Base-by-base conservation (phyloP, 2,113 vertebrate genomes). In the Clupea harengus region DNA sequence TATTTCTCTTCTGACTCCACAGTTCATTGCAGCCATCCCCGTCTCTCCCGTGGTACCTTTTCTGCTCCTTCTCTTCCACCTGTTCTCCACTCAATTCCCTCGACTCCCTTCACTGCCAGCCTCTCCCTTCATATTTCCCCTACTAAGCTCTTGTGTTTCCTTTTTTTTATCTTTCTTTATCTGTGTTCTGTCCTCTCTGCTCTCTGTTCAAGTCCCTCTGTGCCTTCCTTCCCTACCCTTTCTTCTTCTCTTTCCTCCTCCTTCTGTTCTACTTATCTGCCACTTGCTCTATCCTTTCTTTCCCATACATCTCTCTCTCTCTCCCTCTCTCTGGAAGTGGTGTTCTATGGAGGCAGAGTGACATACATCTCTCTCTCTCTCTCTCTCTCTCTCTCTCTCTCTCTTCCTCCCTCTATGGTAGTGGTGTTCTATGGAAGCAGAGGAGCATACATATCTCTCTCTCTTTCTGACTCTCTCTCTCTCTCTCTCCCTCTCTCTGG, bases 131-230 rank as follows among this genome's bases (percentile, higher is more conserved):
- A 54, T 54, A 60, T 22, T 28, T 72, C 64, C n/a, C 25, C 64
- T 72, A 25, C 2, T 28, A 72, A 72, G 64, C 64, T 28, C 25
- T 28, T 28, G 25, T 72, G 64, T 72, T 72, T 72, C 64, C 64
- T 72, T 72, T 72, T 72, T 72, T 72, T n/a, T 72, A 6, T 72
- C 64, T n/a, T n/a, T n/a, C n/a, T n/a, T n/a, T n/a, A n/a, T n/a
- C 11, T 2, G 25, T 72, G 25, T 72, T 32, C 64, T 72, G 25
- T 72, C 64, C 10, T 28, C 10, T 72, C 64, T 32, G n/a, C 25
- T 72, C 64, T 72, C 25, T 72, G 25, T 32, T 72, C 64, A 72
- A 10, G 25, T 83, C 15, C n/a, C 85, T 47, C 22, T 60, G 7
- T 45, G 17, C 17, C 25, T 85, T 2, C 60, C 72, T 45, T 18